Conservation (phyloP, 2,888 invertebrate genomes). For the Drosophila subsilvestris region DNA sequence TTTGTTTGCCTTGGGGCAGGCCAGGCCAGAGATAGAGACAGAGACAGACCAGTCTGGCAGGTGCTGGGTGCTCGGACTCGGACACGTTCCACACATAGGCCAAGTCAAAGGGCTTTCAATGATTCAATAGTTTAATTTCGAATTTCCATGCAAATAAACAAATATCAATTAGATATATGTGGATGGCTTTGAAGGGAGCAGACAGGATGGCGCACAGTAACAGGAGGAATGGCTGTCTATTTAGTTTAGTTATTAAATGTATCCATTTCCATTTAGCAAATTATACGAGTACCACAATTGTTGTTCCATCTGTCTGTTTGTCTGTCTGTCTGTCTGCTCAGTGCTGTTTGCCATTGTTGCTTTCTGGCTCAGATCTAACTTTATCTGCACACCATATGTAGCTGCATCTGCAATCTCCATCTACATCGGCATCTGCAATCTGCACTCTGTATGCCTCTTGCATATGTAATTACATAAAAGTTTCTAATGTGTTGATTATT, state of each 20-base stretch:
- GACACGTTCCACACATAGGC: slow-evolving; percentile 38
- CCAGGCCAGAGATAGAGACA: background rate
- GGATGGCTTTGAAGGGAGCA: background rate
- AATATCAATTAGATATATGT: slow-evolving; percentile 44
- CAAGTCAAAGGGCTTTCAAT: slow-evolving; percentile 59
- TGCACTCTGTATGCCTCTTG: slow-evolving; percentile 28
- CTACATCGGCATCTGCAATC: slow-evolving; percentile 4
- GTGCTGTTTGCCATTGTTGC: slow-evolving; percentile 37
- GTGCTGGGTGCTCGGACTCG: slow-evolving; percentile 5
- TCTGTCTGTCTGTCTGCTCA: slow-evolving; percentile 23
- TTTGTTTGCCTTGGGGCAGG: slow-evolving; percentile 55
- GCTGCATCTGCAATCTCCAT: slow-evolving; percentile 11
- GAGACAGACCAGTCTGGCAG: background rate
- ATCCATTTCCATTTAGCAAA: slow-evolving; percentile 67
- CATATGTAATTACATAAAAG: slow-evolving; percentile 71
- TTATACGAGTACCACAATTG: slow-evolving; percentile 47
- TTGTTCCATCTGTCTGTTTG: slow-evolving; percentile 32
- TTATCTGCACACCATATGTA: slow-evolving; percentile 27
- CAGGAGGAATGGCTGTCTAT: slow-evolving; percentile 47
- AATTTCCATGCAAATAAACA: slow-evolving; percentile 62
- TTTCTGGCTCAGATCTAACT: slow-evolving; percentile 25
- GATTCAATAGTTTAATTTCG: slow-evolving; percentile 67
- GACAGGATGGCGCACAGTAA: background rate
- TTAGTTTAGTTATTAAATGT: slow-evolving; percentile 72
- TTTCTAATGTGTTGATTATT: slow-evolving; percentile 76